Conservation (phyloP, 2,113 vertebrate genomes). For the Odocoileus hemionus region DNA sequence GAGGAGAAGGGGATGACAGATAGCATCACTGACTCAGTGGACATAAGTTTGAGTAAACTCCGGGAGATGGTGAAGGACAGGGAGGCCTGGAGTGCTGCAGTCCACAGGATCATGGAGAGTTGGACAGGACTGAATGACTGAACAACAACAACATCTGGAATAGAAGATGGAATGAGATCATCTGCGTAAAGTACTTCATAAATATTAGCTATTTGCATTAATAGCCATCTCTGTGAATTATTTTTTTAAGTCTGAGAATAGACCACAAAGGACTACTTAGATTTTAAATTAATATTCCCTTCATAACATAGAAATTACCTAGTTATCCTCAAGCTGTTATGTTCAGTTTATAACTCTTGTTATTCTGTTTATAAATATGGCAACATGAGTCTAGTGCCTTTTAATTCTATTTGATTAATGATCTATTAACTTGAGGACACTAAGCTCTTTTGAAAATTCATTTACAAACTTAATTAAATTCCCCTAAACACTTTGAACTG, state of each 20-base stretch:
- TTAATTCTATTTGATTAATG: conserved; percentile 40
- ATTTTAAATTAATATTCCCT: conserved; percentile 33
- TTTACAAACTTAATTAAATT: conserved; percentile 53
- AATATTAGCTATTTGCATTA: not conserved
- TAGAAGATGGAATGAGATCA: not conserved
- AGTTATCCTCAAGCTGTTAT: conserved; percentile 2
- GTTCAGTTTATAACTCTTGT: conserved; percentile 2
- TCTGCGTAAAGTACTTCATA: not conserved
- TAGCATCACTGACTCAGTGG: not conserved
- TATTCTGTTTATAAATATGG: conserved; percentile 33
- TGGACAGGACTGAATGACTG: not conserved
- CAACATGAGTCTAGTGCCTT: not conserved
- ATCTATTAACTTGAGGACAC: not conserved
- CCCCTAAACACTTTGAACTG: conserved; percentile 43
- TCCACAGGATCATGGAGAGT: not conserved
- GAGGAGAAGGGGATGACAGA: not conserved
- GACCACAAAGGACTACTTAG: not conserved
- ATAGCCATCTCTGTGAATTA: not conserved
- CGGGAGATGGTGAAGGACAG: not conserved
- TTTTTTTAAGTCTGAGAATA: not conserved
- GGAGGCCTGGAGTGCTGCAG: not conserved
- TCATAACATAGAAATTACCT: conserved; percentile 48
- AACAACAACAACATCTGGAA: not conserved
- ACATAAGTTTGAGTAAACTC: not conserved
- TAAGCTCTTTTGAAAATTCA: conserved; percentile 7